Conservation (phyloP, 1,140 invertebrate species). For the Cephus cinctus region DNA sequence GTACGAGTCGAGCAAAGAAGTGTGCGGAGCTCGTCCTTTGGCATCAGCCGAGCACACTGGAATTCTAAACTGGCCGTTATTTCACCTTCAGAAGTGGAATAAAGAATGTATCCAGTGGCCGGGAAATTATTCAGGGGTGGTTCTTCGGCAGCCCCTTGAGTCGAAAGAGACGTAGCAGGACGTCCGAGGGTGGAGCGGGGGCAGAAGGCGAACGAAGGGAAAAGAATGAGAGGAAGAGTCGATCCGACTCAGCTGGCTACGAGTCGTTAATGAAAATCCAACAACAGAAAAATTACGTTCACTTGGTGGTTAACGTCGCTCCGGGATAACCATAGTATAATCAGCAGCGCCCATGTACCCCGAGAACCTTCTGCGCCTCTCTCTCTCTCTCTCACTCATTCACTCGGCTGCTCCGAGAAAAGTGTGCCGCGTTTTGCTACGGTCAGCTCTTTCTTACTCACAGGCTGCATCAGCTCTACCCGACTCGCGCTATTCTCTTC, state of each 20-base stretch:
- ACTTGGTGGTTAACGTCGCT: slow-evolving; percentile 33
- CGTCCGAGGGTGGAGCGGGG: background rate
- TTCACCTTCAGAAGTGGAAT: slow-evolving; percentile 33
- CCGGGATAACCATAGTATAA: too few species aligned
- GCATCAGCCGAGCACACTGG: too few species aligned
- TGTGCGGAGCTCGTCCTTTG: too few species aligned
- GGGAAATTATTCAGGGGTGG: slow-evolving; percentile 21
- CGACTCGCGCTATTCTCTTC: slow-evolving; percentile 8
- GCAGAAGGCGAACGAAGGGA: background rate
- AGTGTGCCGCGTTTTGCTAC: slow-evolving; percentile 35
- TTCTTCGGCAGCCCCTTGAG: background rate
- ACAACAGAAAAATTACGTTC: slow-evolving; percentile 52
- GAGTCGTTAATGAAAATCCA: slow-evolving; percentile 58
- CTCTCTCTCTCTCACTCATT: too few species aligned
- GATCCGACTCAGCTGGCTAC: slow-evolving; percentile 31
- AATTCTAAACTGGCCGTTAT: too few species aligned
- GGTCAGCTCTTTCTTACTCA: slow-evolving; percentile 36
- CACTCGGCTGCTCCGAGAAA: too few species aligned
- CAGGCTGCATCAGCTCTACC: slow-evolving; percentile 17
- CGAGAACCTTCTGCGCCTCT: slow-evolving; percentile 5
- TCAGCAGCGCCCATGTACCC: too few species aligned
- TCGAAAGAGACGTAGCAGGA: background rate
- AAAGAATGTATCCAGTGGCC: slow-evolving; percentile 29
- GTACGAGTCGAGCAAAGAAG: too few species aligned
- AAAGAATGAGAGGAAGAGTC: background rate